phyloP scores from a whole-genome alignment of 92 coral and sea anemone species.

The Heteractis magnifica region DNA sequence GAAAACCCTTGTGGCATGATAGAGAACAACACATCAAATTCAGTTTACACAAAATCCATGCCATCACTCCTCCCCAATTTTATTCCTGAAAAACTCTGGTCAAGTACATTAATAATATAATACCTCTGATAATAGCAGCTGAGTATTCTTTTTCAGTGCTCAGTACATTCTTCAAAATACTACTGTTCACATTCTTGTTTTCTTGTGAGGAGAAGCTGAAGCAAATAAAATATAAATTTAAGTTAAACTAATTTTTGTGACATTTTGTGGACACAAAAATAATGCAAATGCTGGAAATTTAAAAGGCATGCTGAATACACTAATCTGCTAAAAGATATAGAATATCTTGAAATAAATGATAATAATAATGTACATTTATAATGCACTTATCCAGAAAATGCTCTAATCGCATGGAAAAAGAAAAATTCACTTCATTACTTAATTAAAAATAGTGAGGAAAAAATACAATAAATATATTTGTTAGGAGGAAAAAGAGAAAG shows the following conservation, averaged over 20 bases:
- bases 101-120: background rate
- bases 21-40: background rate
- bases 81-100: background rate
- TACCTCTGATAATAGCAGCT: background rate
- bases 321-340: too few relatives aligned
- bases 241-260: too few relatives aligned
- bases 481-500: too few relatives aligned
- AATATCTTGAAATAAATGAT: too few relatives aligned
- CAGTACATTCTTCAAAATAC: background rate
- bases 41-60: background rate
- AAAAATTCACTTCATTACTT: too few relatives aligned
- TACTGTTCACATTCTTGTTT: background rate
- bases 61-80: background rate
- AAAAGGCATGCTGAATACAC: too few relatives aligned
- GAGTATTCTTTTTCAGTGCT: constrained; percentile 7
- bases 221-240: background rate
- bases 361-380: background rate
- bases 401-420: too few relatives aligned
- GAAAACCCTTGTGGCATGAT: too few relatives aligned
- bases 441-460: background rate
- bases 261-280: too few relatives aligned
- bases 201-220: constrained; percentile 6
- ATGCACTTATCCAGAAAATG: background rate
- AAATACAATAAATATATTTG: too few relatives aligned
- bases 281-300: too few relatives aligned